phyloP scores from a whole-genome alignment of 1,140 invertebrate genomes.

The Cheumatopsyche charites region DNA sequence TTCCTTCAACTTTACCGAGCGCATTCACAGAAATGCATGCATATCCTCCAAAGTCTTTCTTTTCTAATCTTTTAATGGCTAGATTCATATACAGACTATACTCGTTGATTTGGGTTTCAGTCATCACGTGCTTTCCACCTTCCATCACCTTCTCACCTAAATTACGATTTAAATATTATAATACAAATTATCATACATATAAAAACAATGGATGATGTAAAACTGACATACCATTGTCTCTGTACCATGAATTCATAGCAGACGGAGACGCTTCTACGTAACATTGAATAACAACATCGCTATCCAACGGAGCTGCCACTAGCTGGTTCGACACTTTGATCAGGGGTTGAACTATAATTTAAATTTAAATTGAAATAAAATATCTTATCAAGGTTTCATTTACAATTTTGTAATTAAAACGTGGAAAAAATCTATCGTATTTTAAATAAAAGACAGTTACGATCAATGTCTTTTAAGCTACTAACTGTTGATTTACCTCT shows the following conservation, averaged over 20 bases:
- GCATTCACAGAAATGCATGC: slow-evolving; percentile 80
- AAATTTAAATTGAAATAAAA: not conserved
- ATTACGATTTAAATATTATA: not conserved
- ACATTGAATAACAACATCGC: slow-evolving; percentile 78
- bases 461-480: too few species aligned
- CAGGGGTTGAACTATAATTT: slow-evolving; percentile 42
- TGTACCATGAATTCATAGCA: slow-evolving; percentile 49
- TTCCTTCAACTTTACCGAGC: slow-evolving; percentile 77
- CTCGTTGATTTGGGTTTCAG: slow-evolving; percentile 70
- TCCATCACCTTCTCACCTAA: slow-evolving; percentile 70
- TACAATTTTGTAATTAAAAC: not conserved
- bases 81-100: slow-evolving; percentile 85
- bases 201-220: not conserved
- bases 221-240: slow-evolving; percentile 43
- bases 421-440: too few species aligned
- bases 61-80: slow-evolving; percentile 76
- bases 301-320: slow-evolving; percentile 75
- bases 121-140: slow-evolving; percentile 75
- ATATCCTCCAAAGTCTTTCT: slow-evolving; percentile 79
- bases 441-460: too few species aligned
- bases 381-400: not conserved
- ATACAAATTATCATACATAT: too few species aligned
- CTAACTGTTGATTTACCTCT: too few species aligned
- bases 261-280: slow-evolving; percentile 80
- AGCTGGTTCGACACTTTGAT: slow-evolving; percentile 54